Base-by-base conservation (phyloP, 2,797 vertebrate genomes). In the Halcyon chelicuti region DNA sequence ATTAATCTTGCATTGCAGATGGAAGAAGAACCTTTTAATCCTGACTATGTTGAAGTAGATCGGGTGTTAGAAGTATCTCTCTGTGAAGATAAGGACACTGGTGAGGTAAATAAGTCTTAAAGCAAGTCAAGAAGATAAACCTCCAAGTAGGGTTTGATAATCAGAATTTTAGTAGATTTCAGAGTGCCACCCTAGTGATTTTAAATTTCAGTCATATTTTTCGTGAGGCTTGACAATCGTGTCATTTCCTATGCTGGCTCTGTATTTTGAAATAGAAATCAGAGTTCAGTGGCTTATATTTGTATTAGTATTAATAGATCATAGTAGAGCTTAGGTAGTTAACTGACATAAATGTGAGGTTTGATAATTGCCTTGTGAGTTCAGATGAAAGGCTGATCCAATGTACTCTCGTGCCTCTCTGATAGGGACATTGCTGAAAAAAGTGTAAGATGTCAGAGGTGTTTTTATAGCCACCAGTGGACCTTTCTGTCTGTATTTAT, bases 11-110 rank as follows among this genome's bases (percentile, higher is more conserved):
- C 21, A 61, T 96, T 97, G 79, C 97, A 99, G 99, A 99, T 99
- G 98, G 99, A 99, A 93, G 99, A 99, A 98, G 99, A 99, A 40
- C 99, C 98, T 89, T 99, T 99, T 97, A 99, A 99, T 98, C 99
- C 99, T 33, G 99, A 99, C 98, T 99, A 99, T 55, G 98, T 99
- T 89, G 99, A 99, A 98, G 99, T 99, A 95, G 99, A 99, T 96
- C 96, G 99, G 97, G 99, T 99, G n/a, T 98, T 99, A 91, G 99
- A 99, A 97, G 99, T 99, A 82, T 99, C 99, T 20, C 99, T 99
- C 97, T 99, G 99, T 98, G 98, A 99, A 97, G 99, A 99, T 98
- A 99, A 99, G 96, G 99, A 99, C 97, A 99, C 99, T 49, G 98
- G 99, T 89, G 99, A 99, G 99, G 99, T 99, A 99, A 97, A 86